These are phyloP conservation scores for Eremophila alpestris DNA, from an alignment of 2,797 vertebrate genomes.

Conservation along the genomic window DNA sequence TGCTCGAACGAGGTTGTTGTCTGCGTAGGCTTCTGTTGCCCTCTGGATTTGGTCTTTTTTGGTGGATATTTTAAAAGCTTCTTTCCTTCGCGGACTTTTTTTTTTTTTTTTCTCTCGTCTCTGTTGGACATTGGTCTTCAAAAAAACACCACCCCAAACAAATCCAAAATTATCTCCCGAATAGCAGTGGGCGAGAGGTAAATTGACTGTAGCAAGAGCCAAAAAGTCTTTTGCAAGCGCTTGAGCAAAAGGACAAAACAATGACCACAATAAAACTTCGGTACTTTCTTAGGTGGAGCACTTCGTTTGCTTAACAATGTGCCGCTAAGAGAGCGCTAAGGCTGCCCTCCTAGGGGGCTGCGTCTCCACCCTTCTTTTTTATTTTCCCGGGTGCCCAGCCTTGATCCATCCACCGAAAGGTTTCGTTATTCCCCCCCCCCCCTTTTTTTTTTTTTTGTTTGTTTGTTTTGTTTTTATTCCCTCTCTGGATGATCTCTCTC, in stretches of 20 bases:
- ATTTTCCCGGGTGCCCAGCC: not conserved
- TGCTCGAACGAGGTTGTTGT: not conserved
- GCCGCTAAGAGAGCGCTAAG: conserved; percentile 32
- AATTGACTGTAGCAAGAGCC: not conserved
- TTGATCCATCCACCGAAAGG: not conserved
- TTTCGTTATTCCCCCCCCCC: not conserved
- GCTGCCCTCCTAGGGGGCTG: not conserved
- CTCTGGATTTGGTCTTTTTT: not conserved
- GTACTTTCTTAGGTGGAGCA: conserved; percentile 15
- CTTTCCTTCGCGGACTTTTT: not conserved
- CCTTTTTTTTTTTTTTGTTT: not conserved
- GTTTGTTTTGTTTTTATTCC: too few species aligned
- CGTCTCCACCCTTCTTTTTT: not conserved
- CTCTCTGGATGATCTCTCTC: not conserved
- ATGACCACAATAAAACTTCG: conserved; percentile 24
- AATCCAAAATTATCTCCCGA: not conserved
- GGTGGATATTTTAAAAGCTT: not conserved
- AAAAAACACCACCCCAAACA: not conserved
- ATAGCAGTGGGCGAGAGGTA: not conserved
- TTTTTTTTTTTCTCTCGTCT: not conserved
- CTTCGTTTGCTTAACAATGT: conserved; percentile 29
- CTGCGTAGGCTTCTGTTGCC: not conserved
- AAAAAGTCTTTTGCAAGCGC: conserved; percentile 16
- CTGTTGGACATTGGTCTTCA: not conserved
- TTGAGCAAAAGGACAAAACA: not conserved